Evolutionary conservation across 2,113 vertebrate species (phyloP).

Genomic region (Dendropsophus ebraccatus): DNA sequence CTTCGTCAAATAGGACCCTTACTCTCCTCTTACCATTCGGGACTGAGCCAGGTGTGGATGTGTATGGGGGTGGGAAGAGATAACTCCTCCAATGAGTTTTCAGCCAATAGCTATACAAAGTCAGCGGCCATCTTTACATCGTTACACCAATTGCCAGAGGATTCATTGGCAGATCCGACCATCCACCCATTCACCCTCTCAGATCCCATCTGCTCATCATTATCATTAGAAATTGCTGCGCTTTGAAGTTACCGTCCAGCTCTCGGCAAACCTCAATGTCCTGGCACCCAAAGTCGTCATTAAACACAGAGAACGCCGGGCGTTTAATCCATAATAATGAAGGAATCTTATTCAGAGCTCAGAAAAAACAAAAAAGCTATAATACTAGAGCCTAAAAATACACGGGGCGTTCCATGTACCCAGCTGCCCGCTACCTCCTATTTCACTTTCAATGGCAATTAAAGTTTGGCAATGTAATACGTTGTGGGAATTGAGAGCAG

Average conservation of each 20-base stretch:
- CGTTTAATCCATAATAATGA: constrained; percentile 13
- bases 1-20: too few species aligned
- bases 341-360: constrained; percentile 23
- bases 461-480: constrained; percentile 20
- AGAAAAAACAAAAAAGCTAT: constrained; percentile 46
- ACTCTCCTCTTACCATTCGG: too few species aligned
- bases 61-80: too few species aligned
- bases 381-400: constrained; percentile 41
- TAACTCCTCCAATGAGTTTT: too few species aligned
- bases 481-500: constrained; percentile 18
- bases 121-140: too few species aligned
- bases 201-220: not conserved
- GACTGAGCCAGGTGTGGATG: too few species aligned
- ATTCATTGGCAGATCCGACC: not conserved
- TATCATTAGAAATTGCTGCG: not conserved
- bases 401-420: constrained; percentile 1
- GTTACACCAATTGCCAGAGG: not conserved
- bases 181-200: not conserved
- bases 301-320: constrained; percentile 1
- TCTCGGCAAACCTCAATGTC: not conserved
- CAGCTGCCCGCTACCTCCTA: constrained; percentile 31
- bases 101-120: too few species aligned
- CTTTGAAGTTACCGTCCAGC: not conserved
- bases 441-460: constrained; percentile 44
- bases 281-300: constrained; percentile 13